phyloP scores from a whole-genome alignment of 2,113 vertebrate species.

The Cyprinodon brontotheroides region DNA sequence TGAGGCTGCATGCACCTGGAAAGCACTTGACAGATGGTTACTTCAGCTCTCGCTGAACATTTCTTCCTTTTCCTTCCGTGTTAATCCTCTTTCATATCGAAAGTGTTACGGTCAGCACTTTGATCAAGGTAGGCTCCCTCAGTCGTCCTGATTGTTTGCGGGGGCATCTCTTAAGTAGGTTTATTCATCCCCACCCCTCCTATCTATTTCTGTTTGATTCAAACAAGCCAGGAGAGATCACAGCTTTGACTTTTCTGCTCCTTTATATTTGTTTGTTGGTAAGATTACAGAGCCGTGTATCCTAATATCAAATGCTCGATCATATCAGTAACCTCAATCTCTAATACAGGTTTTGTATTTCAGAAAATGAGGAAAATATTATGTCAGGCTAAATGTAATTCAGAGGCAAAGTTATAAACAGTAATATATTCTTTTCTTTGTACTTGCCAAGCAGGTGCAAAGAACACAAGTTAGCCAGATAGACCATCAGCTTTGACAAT shows the following conservation, averaged over 20 bases:
- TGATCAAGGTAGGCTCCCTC: constrained; percentile 65
- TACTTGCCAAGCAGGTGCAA: not conserved
- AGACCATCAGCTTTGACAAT: not conserved
- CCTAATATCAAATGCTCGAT: constrained; percentile 37
- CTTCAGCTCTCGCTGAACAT: constrained; percentile 62
- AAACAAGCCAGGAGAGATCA: constrained; percentile 40
- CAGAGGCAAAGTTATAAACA: not conserved
- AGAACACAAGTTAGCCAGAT: constrained; percentile 7
- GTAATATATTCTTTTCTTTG: not conserved
- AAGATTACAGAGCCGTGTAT: constrained; percentile 41
- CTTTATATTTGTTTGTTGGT: constrained; percentile 26
- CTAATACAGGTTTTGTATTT: constrained; percentile 6
- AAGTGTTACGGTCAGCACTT: constrained; percentile 70
- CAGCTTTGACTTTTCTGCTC: constrained; percentile 35
- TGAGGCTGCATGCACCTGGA: constrained; percentile 68
- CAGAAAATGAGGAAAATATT: constrained; percentile 15
- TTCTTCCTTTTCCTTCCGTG: constrained; percentile 46
- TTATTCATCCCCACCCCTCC: constrained; percentile 46
- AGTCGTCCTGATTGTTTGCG: constrained; percentile 54
- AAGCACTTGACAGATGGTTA: constrained; percentile 73
- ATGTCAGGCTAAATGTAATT: constrained; percentile 12
- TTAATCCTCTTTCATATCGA: constrained; percentile 67
- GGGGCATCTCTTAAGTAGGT: constrained; percentile 51
- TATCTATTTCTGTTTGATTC: constrained; percentile 65
- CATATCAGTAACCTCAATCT: constrained; percentile 29